Evolutionary conservation across 2,888 invertebrate species (phyloP), one percentile per base, ranked within the genome.

Genomic region (Eupithecia insigniata): DNA sequence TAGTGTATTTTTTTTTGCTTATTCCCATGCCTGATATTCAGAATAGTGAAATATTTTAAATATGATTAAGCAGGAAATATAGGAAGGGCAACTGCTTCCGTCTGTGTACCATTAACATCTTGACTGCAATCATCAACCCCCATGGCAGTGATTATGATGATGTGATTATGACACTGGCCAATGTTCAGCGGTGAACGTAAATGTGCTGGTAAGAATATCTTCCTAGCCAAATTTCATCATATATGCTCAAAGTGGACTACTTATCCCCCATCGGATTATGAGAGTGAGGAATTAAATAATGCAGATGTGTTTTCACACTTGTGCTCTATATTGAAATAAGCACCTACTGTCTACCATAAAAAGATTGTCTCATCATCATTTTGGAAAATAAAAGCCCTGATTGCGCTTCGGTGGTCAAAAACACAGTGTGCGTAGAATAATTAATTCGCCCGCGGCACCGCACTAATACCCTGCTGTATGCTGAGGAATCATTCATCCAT

Each of bases 401-500:
- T 16, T 60, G 16, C 28, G 58, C 60, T 30, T 60, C 28, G 18
- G 69, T 36, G 55, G 26, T 55, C 55, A 22, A 18, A 34, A 26
- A 51, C 66, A 71, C 60, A 74, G 26, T 55, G 46, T 51, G 55
- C 55, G 26, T 5, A 66, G 64, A 62, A 28, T 74, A 71, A 74
- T 69, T 64, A 74, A 67, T 69, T 39, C 36, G 71, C 61, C 69
- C 55, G 66, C 62, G 39, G 58, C 51, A 51, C 46, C 46, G 22
- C 51, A 55, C 51, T 74, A 58, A 67, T 69, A 65, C 46, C 69
- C 30, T 60, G 34, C 34, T 69, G 69, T 71, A 67, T 71, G 68
- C 61, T 51, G 32, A 68, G 55, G 68, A 74, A 71, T 69, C 64
- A 74, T 74, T 69, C 74, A 65, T 55, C 55, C 26, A 71, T 67